Conservation (phyloP, 2,113 vertebrate genomes). For the Megaceryle maxima region DNA sequence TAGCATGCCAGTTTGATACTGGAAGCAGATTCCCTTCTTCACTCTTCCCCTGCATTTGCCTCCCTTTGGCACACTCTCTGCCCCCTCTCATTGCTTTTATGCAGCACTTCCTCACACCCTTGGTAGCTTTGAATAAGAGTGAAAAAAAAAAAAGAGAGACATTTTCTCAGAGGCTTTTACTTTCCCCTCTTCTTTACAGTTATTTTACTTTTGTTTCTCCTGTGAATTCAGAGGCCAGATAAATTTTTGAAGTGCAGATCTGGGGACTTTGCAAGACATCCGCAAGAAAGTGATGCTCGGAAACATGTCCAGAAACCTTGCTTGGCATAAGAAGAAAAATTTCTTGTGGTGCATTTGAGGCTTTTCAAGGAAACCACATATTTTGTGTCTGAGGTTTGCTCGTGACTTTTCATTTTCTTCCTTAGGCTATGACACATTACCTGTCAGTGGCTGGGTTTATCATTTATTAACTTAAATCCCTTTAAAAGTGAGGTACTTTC, state of each 20-base stretch:
- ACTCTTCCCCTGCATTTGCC: not conserved
- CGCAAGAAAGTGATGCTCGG: not conserved
- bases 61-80: not conserved
- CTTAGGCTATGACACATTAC: not conserved
- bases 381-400: constrained; percentile 1
- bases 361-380: constrained; percentile 53
- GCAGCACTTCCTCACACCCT: not conserved
- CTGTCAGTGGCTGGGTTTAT: not conserved
- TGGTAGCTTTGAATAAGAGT: not conserved
- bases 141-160: not conserved
- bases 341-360: not conserved
- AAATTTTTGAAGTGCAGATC: not conserved
- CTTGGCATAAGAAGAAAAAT: constrained; percentile 1
- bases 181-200: not conserved
- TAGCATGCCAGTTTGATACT: not conserved
- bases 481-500: not conserved
- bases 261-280: not conserved
- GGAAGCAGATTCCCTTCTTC: not conserved
- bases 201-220: not conserved
- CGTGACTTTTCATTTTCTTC: not conserved
- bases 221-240: not conserved
- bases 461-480: not conserved
- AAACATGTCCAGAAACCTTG: not conserved
- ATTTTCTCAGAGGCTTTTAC: not conserved
- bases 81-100: not conserved